Evolutionary conservation across 2,113 vertebrate species (phyloP), one percentile per base, ranked within the genome.

Genomic region (Xyrauchen texanus): DNA sequence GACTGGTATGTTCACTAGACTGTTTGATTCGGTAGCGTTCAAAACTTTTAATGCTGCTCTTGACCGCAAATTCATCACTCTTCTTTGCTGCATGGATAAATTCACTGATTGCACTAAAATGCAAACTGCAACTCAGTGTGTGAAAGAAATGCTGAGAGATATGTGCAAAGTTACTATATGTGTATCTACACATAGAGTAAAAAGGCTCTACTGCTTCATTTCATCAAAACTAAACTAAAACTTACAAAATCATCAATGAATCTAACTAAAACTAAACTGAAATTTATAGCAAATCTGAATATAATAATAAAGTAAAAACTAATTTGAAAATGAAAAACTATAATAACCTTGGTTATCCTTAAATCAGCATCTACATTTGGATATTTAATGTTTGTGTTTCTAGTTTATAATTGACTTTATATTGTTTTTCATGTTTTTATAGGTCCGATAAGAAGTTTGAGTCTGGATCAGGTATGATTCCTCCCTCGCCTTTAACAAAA

Each of bases 391-490:
- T 34, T 34, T 34, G 21, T 34, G 21, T 34, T 16, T 57, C 46
- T 61, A 9, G 44, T 16, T 16, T 58, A 62, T 21, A 21, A 34
- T 58, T 8, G 9, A 47, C 8, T 16, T 15, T 66, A 44, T 57
- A 21, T 66, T 8, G 3, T 73, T 44, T 81, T 0, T 81, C 77
- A 53, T 92, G 74, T 45, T 74, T 84, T 94, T 94, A 12, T 84
- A 98, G 98, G 89, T 98, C 98, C 63, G 93, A 90, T 88, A 95
- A 93, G 67, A 99, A 99, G 90, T 99, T 96, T 93, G 96, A 98
- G 92, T 98, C 98, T 1, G 94, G 94, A 84, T 99, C 98, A 93
- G 98, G 98, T 98, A 93, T 90, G 95, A 92, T 62, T 82, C 66
- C 47, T 12, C 12, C 57, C n/a, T 8, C 8, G 3, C 42, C n/a